Evolutionary conservation across 1,140 invertebrate species (phyloP).

Genomic region (Gryon sp.): DNA sequence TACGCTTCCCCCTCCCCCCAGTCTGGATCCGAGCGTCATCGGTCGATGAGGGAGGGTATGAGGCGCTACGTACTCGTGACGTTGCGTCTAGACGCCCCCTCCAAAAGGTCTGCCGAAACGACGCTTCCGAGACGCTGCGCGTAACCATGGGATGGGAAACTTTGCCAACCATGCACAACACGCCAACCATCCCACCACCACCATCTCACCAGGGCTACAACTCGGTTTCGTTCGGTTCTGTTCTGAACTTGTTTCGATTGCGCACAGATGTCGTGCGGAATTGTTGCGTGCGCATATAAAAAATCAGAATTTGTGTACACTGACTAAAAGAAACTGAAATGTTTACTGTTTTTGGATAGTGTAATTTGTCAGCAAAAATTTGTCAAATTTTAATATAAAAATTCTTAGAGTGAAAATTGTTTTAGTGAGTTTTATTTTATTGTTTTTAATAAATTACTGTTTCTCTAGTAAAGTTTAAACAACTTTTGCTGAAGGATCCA

Average conservation of each 20-base stretch:
- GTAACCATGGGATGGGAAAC: slow-evolving; percentile 50
- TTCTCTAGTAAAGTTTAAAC: too few species aligned
- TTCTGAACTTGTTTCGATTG: slow-evolving; percentile 2
- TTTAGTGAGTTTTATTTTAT: too few species aligned
- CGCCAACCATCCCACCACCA: slow-evolving; percentile 22
- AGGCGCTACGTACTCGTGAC: slow-evolving; percentile 77
- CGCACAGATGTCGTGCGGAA: slow-evolving; percentile 50
- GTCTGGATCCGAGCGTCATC: slow-evolving; percentile 76
- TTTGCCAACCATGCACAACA: slow-evolving; percentile 44
- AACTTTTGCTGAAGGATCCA: too few species aligned
- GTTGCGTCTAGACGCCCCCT: slow-evolving; percentile 79
- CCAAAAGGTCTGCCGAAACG: slow-evolving; percentile 73
- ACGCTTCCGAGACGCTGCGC: slow-evolving; percentile 64
- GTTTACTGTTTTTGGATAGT: too few species aligned
- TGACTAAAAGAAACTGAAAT: too few species aligned
- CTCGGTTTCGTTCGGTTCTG: too few species aligned
- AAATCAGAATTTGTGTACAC: too few species aligned
- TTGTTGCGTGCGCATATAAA: slow-evolving; percentile 17
- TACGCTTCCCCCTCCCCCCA: slow-evolving; percentile 61
- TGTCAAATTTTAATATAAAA: too few species aligned
- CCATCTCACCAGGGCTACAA: too few species aligned
- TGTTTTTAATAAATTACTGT: too few species aligned
- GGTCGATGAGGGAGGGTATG: slow-evolving; percentile 66
- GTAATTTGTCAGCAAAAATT: too few species aligned
- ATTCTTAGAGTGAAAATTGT: too few species aligned